Percentiles rank a stretch among this genome's conserved stretches.
These are phyloP conservation scores for Drosophila algonquin DNA, from an alignment of 2,888 invertebrate genomes.

Conservation along the genomic window DNA sequence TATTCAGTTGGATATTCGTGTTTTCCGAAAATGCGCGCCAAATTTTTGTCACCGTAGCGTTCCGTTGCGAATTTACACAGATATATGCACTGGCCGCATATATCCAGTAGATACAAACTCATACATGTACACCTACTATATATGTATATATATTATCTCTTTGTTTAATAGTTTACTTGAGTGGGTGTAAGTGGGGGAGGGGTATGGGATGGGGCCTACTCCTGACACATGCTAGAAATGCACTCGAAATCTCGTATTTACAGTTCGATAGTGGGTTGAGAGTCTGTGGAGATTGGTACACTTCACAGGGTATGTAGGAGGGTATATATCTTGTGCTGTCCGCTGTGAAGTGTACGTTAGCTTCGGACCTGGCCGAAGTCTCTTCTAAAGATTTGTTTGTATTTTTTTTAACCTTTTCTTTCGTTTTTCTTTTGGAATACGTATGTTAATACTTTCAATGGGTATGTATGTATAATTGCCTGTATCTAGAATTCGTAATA, in stretches of 20 bases:
- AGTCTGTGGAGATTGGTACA: background rate
- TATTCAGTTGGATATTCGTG: conserved; percentile 62
- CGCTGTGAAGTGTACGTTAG: background rate
- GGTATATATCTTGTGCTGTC: background rate
- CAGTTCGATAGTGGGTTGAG: conserved; percentile 31
- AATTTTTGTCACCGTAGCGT: conserved; percentile 74
- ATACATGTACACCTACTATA: conserved; percentile 32
- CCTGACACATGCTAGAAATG: conserved; percentile 66
- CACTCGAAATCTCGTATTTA: conserved; percentile 61
- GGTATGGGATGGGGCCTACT: background rate
- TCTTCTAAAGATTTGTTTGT: conserved; percentile 16
- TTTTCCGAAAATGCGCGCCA: conserved; percentile 74
- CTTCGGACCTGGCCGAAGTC: background rate
- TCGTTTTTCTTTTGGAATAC: conserved; percentile 62
- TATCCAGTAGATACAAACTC: conserved; percentile 30
- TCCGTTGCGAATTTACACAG: conserved; percentile 72
- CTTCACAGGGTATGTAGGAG: conserved; percentile 6
- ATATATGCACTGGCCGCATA: conserved; percentile 31
- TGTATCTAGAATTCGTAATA: conserved; percentile 50
- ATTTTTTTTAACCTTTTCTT: conserved; percentile 20
- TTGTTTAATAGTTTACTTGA: conserved; percentile 41
- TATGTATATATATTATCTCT: conserved; percentile 40
- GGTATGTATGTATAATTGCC: conserved; percentile 45
- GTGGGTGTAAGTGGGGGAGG: background rate
- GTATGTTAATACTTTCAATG: conserved; percentile 68